Percentiles rank a stretch among this genome's conserved stretches.
Conservation (phyloP, 2,888 invertebrate genomes). For the Drosophila suboccidentalis region DNA sequence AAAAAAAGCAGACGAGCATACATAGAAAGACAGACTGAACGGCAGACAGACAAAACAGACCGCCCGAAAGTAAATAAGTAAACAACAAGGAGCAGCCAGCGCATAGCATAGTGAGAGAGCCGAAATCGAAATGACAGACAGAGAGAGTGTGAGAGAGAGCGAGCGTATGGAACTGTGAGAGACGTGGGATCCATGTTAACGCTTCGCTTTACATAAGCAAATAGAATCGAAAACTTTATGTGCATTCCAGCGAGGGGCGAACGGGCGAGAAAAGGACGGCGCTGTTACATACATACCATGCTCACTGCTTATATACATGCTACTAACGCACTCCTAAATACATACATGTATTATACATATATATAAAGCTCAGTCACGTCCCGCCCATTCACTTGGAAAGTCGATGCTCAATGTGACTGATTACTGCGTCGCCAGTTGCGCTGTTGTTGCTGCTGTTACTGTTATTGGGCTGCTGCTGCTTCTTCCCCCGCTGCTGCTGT, state of each 20-base stretch:
- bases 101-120: constrained; percentile 18
- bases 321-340: constrained; percentile 10
- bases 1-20: constrained; percentile 43
- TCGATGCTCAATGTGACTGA: constrained; percentile 80
- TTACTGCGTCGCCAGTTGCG: constrained; percentile 63
- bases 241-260: constrained; percentile 40
- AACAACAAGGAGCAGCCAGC: constrained; percentile 51
- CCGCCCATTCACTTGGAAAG: constrained; percentile 81
- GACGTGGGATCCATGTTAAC: constrained; percentile 47
- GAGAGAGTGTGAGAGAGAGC: constrained; percentile 13
- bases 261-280: constrained; percentile 55
- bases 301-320: constrained; percentile 12
- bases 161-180: constrained; percentile 17
- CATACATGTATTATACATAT: constrained; percentile 14
- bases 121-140: not conserved
- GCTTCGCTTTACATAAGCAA: constrained; percentile 73
- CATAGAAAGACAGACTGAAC: constrained; percentile 39
- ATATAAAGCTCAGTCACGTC: constrained; percentile 68
- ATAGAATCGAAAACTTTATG: constrained; percentile 62
- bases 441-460: constrained; percentile 35
- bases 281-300: constrained; percentile 27
- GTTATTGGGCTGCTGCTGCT: constrained; percentile 21
- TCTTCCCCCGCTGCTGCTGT: constrained; percentile 48
- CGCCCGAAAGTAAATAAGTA: constrained; percentile 71
- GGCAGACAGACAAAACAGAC: constrained; percentile 49